Evolutionary conservation across 2,888 invertebrate genomes (phyloP).

Genomic region (Dendrolimus pini): DNA sequence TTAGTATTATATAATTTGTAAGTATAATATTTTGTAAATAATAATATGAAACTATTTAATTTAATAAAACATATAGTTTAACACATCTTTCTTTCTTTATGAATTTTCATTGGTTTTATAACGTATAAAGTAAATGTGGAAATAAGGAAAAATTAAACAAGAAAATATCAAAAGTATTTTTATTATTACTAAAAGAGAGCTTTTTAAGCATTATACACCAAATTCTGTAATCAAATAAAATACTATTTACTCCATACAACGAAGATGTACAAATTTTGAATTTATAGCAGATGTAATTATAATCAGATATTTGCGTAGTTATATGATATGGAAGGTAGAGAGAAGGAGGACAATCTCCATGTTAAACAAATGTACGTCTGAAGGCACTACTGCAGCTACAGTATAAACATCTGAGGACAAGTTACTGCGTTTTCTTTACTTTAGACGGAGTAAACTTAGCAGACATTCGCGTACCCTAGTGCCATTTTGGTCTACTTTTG

Average conservation of each 20-base stretch:
- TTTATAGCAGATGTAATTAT: neutral
- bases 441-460: too few relatives aligned
- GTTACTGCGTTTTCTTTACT: too few relatives aligned
- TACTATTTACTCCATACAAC: neutral
- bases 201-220: slow-evolving; percentile 7
- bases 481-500: too few relatives aligned
- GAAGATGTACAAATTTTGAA: neutral
- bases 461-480: too few relatives aligned
- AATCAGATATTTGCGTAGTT: too few relatives aligned
- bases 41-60: neutral
- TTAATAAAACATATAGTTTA: neutral
- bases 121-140: neutral
- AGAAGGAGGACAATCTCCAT: too few relatives aligned
- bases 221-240: slow-evolving; percentile 3
- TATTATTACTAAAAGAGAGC: slow-evolving; percentile 7
- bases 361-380: too few relatives aligned
- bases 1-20: neutral
- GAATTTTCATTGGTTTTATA: neutral
- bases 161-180: neutral
- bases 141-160: neutral
- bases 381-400: too few relatives aligned
- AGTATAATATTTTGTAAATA: slow-evolving; percentile 1
- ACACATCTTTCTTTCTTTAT: neutral
- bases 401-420: too few relatives aligned
- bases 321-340: too few relatives aligned